phyloP scores from a whole-genome alignment of 1,140 invertebrate genomes.

The Drosophila nigrodunni region DNA sequence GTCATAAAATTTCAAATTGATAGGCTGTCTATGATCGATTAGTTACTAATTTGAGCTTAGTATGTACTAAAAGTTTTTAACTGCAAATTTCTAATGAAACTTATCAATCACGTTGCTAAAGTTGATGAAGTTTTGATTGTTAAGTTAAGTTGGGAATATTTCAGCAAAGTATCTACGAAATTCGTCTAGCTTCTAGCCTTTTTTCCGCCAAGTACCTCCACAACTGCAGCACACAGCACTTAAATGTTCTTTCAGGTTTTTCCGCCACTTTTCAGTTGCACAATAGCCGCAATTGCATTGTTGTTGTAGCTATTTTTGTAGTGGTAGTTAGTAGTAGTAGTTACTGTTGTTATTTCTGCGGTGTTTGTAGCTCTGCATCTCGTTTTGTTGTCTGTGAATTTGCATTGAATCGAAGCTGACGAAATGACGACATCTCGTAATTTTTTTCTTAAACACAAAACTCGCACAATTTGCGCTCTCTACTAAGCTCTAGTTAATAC shows the following conservation, averaged over 20 bases:
- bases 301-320: constrained; percentile 10
- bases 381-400: constrained; percentile 21
- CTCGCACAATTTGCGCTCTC: constrained; percentile 23
- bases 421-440: constrained; percentile 23
- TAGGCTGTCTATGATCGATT: not conserved
- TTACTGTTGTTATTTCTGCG: too few species aligned
- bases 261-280: constrained; percentile 24
- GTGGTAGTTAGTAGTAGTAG: not conserved
- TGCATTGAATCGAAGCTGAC: constrained; percentile 53
- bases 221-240: not conserved
- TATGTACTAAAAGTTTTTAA: not conserved
- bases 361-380: constrained; percentile 9
- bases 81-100: not conserved
- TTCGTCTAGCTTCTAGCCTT: too few species aligned
- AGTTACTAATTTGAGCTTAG: not conserved
- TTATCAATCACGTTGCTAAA: not conserved
- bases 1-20: not conserved
- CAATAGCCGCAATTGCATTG: constrained; percentile 39
- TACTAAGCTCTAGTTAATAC: not conserved
- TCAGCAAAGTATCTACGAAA: too few species aligned
- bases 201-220: too few species aligned
- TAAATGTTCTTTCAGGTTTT: constrained; percentile 11
- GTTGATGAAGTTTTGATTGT: too few species aligned
- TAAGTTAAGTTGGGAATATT: too few species aligned
- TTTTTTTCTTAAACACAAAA: not conserved